Percentiles rank a stretch among this genome's conserved stretches.
Evolutionary conservation across 2,113 vertebrate genomes (phyloP).

Genomic region (Xenopus borealis): DNA sequence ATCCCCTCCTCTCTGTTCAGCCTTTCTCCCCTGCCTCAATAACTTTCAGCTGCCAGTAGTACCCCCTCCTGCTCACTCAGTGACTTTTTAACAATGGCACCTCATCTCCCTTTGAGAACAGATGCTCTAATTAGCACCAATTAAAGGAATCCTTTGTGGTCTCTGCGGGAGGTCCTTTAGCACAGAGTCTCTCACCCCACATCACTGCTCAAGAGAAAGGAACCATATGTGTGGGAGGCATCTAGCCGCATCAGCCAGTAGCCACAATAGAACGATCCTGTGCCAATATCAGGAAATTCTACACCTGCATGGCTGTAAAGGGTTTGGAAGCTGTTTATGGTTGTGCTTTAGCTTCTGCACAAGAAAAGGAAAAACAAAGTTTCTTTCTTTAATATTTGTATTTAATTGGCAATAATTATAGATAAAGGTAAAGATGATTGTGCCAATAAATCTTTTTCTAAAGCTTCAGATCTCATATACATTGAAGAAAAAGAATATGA

Average conservation of each 20-base stretch:
- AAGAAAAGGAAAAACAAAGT: background rate
- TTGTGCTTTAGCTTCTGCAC: no score
- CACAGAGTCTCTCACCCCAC: slow-evolving; percentile 24
- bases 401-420: no score
- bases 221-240: slow-evolving; percentile 34
- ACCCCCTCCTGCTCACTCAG: slow-evolving; percentile 35
- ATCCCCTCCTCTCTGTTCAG: background rate
- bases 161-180: slow-evolving; percentile 52
- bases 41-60: background rate
- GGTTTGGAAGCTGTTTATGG: no score
- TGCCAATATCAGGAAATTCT: slow-evolving; percentile 24
- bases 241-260: slow-evolving; percentile 3
- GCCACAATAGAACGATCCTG: slow-evolving; percentile 5
- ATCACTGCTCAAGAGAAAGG: slow-evolving; percentile 3
- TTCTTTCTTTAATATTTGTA: no score
- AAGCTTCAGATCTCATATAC: no score
- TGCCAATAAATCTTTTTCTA: no score
- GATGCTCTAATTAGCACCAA: slow-evolving; percentile 66
- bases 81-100: slow-evolving; percentile 60
- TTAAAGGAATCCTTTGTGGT: slow-evolving; percentile 59
- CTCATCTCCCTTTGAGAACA: slow-evolving; percentile 61
- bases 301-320: slow-evolving; percentile 15
- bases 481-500: no score
- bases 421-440: no score
- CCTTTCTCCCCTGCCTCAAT: background rate